Evolutionary conservation across 2,797 vertebrate species (phyloP).

Genomic region (Oreortyx pictus): DNA sequence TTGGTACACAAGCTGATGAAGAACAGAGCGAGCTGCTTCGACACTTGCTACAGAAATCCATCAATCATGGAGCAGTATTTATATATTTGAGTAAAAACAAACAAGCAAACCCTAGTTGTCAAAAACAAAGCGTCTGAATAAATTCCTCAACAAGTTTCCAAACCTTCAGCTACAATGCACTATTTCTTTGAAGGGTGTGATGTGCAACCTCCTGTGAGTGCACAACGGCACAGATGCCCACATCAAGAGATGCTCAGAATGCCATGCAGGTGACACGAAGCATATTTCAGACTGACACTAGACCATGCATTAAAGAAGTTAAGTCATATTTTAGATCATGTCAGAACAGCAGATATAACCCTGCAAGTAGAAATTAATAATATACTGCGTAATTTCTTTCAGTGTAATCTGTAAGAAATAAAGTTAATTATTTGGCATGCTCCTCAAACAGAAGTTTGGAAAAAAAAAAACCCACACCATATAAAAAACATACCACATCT

Average conservation of each 20-base stretch:
- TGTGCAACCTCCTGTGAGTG: background rate
- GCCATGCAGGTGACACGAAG: background rate
- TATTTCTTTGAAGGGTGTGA: background rate
- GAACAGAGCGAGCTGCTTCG: constrained; percentile 19
- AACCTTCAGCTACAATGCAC: constrained; percentile 4
- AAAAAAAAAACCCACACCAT: background rate
- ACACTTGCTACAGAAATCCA: constrained; percentile 23
- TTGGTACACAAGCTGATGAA: background rate
- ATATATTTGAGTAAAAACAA: background rate
- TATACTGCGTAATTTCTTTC: background rate
- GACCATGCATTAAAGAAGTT: background rate
- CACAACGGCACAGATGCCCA: background rate
- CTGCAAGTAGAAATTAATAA: background rate
- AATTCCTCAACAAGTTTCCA: background rate
- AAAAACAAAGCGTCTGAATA: background rate
- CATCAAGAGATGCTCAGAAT: background rate
- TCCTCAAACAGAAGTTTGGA: constrained; percentile 52
- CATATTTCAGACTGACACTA: background rate
- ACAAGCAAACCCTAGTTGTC: background rate
- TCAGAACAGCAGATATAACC: background rate
- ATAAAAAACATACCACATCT: background rate
- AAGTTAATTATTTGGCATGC: background rate
- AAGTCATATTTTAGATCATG: background rate
- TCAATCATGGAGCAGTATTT: constrained; percentile 19
- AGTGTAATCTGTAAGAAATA: background rate